A percentile compares a stretch with the other conserved stretches of the same genome.
phyloP scores from a whole-genome alignment of 2,113 vertebrate genomes.

The crab-eating macaque (Macaca fascicularis) region DNA sequence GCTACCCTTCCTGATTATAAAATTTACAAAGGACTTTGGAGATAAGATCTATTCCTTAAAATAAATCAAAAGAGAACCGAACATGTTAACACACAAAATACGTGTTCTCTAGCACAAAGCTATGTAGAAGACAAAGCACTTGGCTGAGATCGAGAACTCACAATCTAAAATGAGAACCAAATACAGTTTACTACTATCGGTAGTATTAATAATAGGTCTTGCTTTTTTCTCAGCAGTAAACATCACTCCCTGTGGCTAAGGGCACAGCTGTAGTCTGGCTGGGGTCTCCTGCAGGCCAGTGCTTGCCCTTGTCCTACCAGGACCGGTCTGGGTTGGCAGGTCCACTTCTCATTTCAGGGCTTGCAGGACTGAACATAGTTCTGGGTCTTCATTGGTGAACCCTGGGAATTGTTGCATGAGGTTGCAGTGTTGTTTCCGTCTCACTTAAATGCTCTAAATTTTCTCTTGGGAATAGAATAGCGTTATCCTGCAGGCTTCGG shows the following conservation, averaged over 20 bases:
- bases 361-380: background rate
- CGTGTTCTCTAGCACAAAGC: background rate
- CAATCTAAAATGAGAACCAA: background rate
- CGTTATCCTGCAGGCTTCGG: background rate
- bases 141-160: background rate
- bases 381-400: background rate
- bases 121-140: background rate
- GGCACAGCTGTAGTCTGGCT: background rate
- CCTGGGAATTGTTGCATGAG: background rate
- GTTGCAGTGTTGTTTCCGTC: background rate
- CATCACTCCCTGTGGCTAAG: background rate
- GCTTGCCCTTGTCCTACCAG: background rate
- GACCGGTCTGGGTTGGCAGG: background rate
- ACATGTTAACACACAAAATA: background rate
- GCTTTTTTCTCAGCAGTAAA: background rate
- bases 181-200: background rate
- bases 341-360: background rate
- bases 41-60: background rate
- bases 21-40: background rate
- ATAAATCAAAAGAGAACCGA: background rate
- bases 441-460: background rate
- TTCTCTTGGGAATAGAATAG: background rate
- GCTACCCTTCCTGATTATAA: background rate
- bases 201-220: background rate
- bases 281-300: background rate